Conservation (phyloP, 2,888 invertebrate genomes). For the Amphipyra berbera region DNA sequence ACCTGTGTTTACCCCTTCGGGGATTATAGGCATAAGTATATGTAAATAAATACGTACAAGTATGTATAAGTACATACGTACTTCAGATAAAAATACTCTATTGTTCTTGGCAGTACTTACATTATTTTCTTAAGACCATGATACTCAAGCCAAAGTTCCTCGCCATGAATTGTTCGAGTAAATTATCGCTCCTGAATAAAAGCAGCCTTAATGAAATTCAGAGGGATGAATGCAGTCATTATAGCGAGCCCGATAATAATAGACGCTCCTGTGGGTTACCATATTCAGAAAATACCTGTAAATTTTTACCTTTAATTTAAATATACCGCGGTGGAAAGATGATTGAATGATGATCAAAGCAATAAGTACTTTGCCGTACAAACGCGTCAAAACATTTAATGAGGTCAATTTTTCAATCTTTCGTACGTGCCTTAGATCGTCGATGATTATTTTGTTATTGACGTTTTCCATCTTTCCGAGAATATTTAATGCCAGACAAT, state of each 20-base stretch:
- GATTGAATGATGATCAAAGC: constrained; percentile 2
- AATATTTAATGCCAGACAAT: constrained; percentile 46
- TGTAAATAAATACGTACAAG: too few relatives aligned
- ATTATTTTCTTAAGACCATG: constrained; percentile 31
- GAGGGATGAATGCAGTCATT: constrained; percentile 21
- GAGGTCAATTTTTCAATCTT: constrained; percentile 42
- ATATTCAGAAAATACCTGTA: not conserved
- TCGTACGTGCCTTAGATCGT: constrained; percentile 43
- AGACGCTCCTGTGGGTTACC: not conserved
- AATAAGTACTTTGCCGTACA: constrained; percentile 8
- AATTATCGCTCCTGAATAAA: constrained; percentile 27
- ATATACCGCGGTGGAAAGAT: not conserved
- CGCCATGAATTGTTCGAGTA: constrained; percentile 19
- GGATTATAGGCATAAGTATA: too few relatives aligned
- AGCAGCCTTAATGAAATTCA: constrained; percentile 38
- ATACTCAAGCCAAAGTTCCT: constrained; percentile 18
- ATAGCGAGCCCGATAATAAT: constrained; percentile 24
- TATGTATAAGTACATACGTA: not conserved
- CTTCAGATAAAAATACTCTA: not conserved
- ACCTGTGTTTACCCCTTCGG: too few relatives aligned
- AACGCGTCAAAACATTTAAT: constrained; percentile 28
- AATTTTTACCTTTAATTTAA: not conserved
- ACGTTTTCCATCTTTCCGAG: constrained; percentile 31
- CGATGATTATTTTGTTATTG: constrained; percentile 46
- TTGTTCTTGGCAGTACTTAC: constrained; percentile 4